Evolutionary conservation across 2,797 vertebrate species (phyloP), one percentile per base, ranked within the genome.

Genomic region (Hyperoplus immaculatus): DNA sequence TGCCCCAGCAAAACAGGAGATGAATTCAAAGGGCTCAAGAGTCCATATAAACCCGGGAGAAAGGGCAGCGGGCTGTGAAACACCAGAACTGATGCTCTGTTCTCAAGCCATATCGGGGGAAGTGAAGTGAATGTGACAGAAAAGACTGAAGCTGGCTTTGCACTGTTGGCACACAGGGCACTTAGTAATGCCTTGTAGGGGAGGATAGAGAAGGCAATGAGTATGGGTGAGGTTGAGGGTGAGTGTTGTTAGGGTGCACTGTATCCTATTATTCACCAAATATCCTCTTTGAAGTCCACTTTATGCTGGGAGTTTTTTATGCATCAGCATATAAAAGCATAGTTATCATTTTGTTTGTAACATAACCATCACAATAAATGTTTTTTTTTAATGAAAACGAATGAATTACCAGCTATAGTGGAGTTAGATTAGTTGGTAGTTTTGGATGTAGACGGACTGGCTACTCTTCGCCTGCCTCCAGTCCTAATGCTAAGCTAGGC

Each of bases 61-160:
- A 70, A 53, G 62, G 63, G 72, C 58, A 83, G 74, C 74, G 85
- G 85, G 59, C 78, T 21, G 9, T 78, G 81, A 91, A 75, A 87
- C 85, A 78, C 72, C 79, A 76, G 78, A 78, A 91, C 75, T 78
- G 69, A 86, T 85, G 75, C 66, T 69, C 60, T 84, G 69, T 78
- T 81, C 69, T 83, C 56, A 16, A 87, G 82, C 71, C 54, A 63
- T 72, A 71, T 84, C 38, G 36, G 36, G 49, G 67, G 29, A 29
- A 82, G 72, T 69, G 80, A 83, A 88, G 75, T 72, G 82, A 84
- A 83, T 86, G 77, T 85, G 81, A 86, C 78, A 84, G 80, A 80
- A 54, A 67, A 86, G 86, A 91, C 74, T 75, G 84, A 88, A 72
- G 62, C 68, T 62, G 77, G 66, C 36, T 75, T 75, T 81, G 5